Conservation (phyloP, 2,888 invertebrate species). For the Nomada hirtipes region DNA sequence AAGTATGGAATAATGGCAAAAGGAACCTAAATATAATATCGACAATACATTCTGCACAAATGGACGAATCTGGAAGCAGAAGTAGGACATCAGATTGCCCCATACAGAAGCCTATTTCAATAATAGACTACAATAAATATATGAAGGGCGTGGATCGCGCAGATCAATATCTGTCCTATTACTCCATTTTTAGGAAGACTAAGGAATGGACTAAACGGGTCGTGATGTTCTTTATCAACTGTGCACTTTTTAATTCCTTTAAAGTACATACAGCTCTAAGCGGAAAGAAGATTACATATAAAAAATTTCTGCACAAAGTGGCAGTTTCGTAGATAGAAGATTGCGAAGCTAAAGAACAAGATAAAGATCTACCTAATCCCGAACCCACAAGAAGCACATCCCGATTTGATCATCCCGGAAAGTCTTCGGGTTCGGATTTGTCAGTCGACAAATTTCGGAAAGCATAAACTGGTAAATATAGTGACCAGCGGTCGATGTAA, state of each 20-base stretch:
- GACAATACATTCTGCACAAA: constrained; percentile 12
- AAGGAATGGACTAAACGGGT: constrained; percentile 32
- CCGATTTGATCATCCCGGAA: not conserved
- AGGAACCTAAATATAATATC: constrained; percentile 20
- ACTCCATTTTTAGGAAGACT: constrained; percentile 27
- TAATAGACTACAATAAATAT: constrained; percentile 36
- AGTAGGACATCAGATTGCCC: not conserved
- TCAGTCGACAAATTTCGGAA: constrained; percentile 14
- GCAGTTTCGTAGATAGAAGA: constrained; percentile 3
- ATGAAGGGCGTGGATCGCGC: constrained; percentile 28
- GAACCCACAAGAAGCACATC: not conserved
- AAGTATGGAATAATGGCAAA: constrained; percentile 32
- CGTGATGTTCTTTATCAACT: constrained; percentile 33
- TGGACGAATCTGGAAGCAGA: constrained; percentile 4
- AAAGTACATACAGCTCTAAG: constrained; percentile 23
- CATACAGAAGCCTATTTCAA: constrained; percentile 7
- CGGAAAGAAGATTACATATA: not conserved
- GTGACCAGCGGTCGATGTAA: not conserved
- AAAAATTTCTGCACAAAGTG: constrained; percentile 5
- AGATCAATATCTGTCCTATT: constrained; percentile 1
- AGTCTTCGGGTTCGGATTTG: too few relatives aligned
- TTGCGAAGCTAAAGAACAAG: constrained; percentile 7
- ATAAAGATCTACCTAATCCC: constrained; percentile 1
- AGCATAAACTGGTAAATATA: constrained; percentile 17
- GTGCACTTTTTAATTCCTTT: constrained; percentile 38